Conservation (phyloP, 2,797 vertebrate species). For the Kryptolebias ocellatus region DNA sequence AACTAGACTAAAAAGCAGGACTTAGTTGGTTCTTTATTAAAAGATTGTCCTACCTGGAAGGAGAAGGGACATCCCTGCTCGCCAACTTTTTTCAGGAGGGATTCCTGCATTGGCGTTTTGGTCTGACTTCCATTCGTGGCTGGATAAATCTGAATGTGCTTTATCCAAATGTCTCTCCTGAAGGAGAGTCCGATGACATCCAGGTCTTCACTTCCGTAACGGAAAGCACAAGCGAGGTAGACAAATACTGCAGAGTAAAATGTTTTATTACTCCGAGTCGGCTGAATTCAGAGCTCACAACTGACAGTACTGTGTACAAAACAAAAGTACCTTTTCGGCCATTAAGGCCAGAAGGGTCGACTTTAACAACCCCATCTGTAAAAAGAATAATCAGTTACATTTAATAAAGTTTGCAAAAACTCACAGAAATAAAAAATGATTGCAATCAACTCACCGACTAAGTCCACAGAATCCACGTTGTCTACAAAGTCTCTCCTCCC, state of each 20-base stretch:
- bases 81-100: constrained; percentile 86
- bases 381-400: constrained; percentile 22
- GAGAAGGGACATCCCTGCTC: constrained; percentile 87
- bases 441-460: constrained; percentile 80
- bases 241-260: constrained; percentile 83
- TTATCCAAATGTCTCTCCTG: constrained; percentile 89
- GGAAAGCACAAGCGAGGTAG: constrained; percentile 89
- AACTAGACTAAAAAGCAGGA: neutral
- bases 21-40: neutral
- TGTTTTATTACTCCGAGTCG: neutral
- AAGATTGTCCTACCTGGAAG: constrained; percentile 80
- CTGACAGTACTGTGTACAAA: neutral
- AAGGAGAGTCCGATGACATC: constrained; percentile 90
- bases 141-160: constrained; percentile 85
- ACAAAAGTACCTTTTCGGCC: constrained; percentile 86
- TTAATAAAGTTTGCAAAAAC: constrained; percentile 8
- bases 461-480: constrained; percentile 85
- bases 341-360: constrained; percentile 87
- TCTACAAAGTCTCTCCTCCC: constrained; percentile 92
- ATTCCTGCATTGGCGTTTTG: constrained; percentile 84
- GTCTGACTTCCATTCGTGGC: constrained; percentile 54
- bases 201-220: constrained; percentile 90
- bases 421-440: constrained; percentile 2
- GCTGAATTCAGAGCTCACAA: neutral
- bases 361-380: constrained; percentile 87